A percentile compares a stretch with the other conserved stretches of the same genome.
phyloP scores from a whole-genome alignment of 2,888 invertebrate genomes.

The Cancer borealis region DNA sequence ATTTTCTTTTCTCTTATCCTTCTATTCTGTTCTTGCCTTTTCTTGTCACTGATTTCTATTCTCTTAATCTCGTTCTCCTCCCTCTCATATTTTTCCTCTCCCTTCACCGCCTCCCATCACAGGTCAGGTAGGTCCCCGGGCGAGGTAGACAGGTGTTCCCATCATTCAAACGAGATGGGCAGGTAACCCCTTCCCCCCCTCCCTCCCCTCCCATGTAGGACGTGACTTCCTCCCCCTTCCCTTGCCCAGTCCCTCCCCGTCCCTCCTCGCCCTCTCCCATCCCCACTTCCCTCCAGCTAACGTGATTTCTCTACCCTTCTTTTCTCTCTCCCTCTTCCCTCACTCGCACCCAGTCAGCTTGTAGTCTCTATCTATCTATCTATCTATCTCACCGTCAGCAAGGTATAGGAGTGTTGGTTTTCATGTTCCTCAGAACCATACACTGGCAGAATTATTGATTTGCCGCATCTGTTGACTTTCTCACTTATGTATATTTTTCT shows the following conservation, averaged over 20 bases:
- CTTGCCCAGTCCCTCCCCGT: not conserved
- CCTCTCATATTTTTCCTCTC: not conserved
- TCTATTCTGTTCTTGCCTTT: not conserved
- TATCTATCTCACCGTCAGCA: not conserved
- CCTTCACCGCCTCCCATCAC: not conserved
- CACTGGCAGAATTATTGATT: no score
- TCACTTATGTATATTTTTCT: no score
- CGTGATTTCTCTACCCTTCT: not conserved
- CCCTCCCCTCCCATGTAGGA: constrained; percentile 5
- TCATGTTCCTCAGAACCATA: no score
- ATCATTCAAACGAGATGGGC: constrained; percentile 22
- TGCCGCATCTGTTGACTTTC: no score
- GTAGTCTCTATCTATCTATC: constrained; percentile 46
- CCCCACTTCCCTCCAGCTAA: constrained; percentile 10
- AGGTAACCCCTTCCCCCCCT: not conserved
- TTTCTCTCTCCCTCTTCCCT: not conserved
- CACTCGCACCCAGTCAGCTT: no score
- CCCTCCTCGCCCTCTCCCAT: not conserved
- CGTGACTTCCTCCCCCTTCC: not conserved
- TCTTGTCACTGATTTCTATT: not conserved
- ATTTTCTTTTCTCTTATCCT: not conserved
- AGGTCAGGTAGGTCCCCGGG: constrained; percentile 10
- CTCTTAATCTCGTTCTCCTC: not conserved
- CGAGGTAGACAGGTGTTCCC: constrained; percentile 22
- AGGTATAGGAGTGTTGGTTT: no score